Evolutionary conservation across 2,113 vertebrate species (phyloP).

Genomic region (Eptesicus fuscus): DNA sequence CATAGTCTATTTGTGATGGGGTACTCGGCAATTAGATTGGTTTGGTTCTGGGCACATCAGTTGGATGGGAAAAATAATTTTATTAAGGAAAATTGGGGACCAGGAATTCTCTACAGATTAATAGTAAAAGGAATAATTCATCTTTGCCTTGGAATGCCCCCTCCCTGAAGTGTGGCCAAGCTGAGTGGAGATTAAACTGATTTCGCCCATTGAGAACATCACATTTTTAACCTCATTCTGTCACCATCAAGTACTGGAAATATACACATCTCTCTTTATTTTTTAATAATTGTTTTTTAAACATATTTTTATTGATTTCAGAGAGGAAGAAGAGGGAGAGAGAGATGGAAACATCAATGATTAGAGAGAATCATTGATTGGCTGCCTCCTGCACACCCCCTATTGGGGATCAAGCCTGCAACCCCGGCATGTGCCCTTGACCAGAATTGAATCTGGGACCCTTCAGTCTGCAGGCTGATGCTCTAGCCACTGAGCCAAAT

Average conservation of each 20-base stretch:
- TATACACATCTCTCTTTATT: neutral
- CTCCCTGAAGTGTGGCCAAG: fast-evolving
- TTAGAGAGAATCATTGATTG: no score
- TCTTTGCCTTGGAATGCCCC: neutral
- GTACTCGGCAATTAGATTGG: neutral
- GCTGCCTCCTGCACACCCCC: no score
- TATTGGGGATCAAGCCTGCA: no score
- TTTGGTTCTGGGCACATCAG: neutral
- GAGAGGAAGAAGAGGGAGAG: no score
- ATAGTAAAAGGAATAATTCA: neutral
- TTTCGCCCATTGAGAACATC: neutral
- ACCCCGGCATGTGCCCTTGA: no score
- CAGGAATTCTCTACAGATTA: neutral
- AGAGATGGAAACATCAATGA: no score
- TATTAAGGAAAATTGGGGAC: neutral
- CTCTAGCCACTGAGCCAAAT: no score
- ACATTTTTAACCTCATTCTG: neutral
- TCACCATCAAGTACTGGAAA: neutral
- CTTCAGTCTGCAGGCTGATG: no score
- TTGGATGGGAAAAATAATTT: neutral
- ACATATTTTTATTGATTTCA: no score
- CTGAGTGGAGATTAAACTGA: no score
- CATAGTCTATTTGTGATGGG: neutral
- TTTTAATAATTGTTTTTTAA: no score
- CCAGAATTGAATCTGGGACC: no score